A percentile compares a stretch with the other conserved stretches of the same genome.
These are phyloP conservation scores for Oncorhynchus clarkii DNA, from an alignment of 2,113 vertebrate species.

Conservation along the genomic window DNA sequence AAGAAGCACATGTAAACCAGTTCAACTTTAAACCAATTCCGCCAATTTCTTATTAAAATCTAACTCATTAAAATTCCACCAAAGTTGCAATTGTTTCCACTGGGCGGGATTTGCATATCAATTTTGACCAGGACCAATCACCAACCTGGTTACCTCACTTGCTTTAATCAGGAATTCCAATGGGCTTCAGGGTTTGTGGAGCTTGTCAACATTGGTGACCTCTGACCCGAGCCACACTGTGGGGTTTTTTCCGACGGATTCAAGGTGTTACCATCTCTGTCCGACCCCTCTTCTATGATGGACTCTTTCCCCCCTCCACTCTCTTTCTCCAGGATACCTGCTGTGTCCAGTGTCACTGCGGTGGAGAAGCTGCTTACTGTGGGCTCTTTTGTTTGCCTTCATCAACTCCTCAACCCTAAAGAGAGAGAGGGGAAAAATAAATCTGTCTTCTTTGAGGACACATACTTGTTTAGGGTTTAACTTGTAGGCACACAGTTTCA, in stretches of 20 bases:
- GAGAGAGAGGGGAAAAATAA: slow-evolving; percentile 24
- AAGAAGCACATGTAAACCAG: no score
- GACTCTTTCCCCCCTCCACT: neutral
- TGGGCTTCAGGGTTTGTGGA: slow-evolving; percentile 19
- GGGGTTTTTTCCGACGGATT: slow-evolving; percentile 60
- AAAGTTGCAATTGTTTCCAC: neutral
- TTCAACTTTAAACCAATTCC: no score
- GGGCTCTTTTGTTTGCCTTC: slow-evolving; percentile 59
- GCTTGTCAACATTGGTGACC: slow-evolving; percentile 56
- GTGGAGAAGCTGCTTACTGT: slow-evolving; percentile 67
- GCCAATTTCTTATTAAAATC: neutral
- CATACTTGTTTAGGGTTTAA: neutral
- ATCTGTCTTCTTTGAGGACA: slow-evolving; percentile 41
- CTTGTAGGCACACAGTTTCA: neutral
- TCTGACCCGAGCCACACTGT: slow-evolving; percentile 52
- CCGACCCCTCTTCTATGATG: neutral
- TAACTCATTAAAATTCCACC: no score
- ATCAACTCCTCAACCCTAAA: slow-evolving; percentile 46
- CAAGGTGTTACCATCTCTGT: slow-evolving; percentile 68
- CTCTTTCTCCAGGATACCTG: slow-evolving; percentile 44
- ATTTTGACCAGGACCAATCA: neutral
- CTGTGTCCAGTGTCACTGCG: slow-evolving; percentile 55
- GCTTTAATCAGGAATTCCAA: neutral
- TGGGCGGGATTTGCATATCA: neutral
- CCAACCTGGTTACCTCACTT: slow-evolving; percentile 6